Base-by-base conservation (phyloP, 2,888 invertebrate species). In the Plagodis dolabraria region DNA sequence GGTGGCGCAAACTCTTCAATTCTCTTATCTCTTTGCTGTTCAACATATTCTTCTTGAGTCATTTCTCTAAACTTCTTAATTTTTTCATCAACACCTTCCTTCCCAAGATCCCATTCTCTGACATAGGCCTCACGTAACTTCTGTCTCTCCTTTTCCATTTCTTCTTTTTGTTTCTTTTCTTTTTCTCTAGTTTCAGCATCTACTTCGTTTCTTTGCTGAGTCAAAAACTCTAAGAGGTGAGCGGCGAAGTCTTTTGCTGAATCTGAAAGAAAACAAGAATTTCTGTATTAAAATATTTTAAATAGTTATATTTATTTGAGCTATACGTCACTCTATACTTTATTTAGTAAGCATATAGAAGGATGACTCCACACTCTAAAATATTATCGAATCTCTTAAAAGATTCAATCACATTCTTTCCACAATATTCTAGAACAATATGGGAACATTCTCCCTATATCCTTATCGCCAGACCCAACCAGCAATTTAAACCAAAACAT, bases 1-100 rank as follows among this genome's bases (percentile, higher is more conserved):
- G 94, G 93, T 5, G 98, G 98, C 0, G 97, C 98, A 87, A 98
- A 98, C 82, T 98, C 97, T 0, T 93, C 77, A 33, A 93, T 89
- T 66, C 98, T 93, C 76, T 96, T 95, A 53, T 89, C 88, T 66
- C 98, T 93, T 79, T 96, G 95, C 74, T 96, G 95, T 64, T 95
- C 94, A 7, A 96, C 93, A 94, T 96, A 97, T 83, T 96, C 96
- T 77, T 96, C 95, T 89, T 97, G 96, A 0, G 94, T 93, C 93
- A 96, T 94, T 77, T 95, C 94, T 72, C 74, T 80, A 66, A 92
- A 92, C 68, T 85, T 87, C 74, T 80, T 92, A 60, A 68, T 77
- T 80, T 94, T 86, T 0, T 74, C 91, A 55, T 92, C 83, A 8
- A 94, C 84, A 0, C 94, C 95, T 38, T 94, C 94, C 81, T 96